A percentile compares a stretch with the other conserved stretches of the same genome.
These are phyloP conservation scores for Drosophila kepulauana DNA, from an alignment of 1,140 invertebrate genomes.

Conservation along the genomic window DNA sequence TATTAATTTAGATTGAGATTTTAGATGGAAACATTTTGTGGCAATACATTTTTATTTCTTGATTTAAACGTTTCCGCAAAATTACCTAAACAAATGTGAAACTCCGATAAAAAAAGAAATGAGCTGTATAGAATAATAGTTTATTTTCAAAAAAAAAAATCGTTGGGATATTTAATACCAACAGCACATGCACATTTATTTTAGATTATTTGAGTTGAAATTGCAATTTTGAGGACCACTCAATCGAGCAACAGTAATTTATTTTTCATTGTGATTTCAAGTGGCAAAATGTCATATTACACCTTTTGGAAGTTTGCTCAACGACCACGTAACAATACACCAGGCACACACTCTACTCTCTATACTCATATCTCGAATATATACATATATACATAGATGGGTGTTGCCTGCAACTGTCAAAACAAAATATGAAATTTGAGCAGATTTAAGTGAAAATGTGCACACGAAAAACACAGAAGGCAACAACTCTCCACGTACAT, in stretches of 20 bases:
- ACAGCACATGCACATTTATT: too few relatives aligned
- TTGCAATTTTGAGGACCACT: neutral
- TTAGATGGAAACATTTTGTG: too few relatives aligned
- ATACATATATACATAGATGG: neutral
- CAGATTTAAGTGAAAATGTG: constrained; percentile 65
- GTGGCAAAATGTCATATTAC: neutral
- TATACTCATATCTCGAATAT: too few relatives aligned
- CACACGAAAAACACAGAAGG: constrained; percentile 20
- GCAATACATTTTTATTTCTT: too few relatives aligned
- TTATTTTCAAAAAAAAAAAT: too few relatives aligned
- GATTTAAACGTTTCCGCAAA: too few relatives aligned
- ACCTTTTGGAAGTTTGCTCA: constrained; percentile 36
- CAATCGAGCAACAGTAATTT: neutral
- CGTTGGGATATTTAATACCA: too few relatives aligned
- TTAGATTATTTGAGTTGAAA: neutral
- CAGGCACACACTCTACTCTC: neutral
- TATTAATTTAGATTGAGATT: too few relatives aligned
- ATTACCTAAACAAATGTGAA: too few relatives aligned
- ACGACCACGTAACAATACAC: constrained; percentile 14
- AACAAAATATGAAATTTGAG: constrained; percentile 77
- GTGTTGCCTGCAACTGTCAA: constrained; percentile 49
- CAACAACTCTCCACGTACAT: constrained; percentile 5
- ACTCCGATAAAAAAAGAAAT: too few relatives aligned
- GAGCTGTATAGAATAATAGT: too few relatives aligned
- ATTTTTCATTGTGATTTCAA: constrained; percentile 17